A percentile compares a stretch with the other conserved stretches of the same genome.
These are phyloP conservation scores for Apis dorsata DNA, from an alignment of 1,140 invertebrate genomes.

Conservation along the genomic window DNA sequence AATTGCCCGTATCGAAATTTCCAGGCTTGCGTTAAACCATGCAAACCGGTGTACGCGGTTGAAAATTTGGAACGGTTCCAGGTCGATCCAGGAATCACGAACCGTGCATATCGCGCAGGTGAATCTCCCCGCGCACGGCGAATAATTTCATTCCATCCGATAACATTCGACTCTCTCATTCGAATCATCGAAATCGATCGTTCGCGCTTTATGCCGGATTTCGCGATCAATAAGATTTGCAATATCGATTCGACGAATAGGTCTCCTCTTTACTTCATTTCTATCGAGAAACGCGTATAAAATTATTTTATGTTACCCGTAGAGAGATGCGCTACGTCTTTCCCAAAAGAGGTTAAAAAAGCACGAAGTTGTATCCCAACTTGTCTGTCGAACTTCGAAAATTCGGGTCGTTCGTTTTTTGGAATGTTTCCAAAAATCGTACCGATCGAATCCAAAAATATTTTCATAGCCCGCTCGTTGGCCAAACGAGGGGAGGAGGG, in stretches of 20 bases:
- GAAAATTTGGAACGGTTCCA: constrained; percentile 46
- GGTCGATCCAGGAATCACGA: constrained; percentile 37
- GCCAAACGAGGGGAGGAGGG: constrained; percentile 5
- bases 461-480: constrained; percentile 18
- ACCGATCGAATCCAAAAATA: constrained; percentile 59
- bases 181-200: no score
- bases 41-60: neutral
- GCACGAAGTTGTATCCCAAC: neutral
- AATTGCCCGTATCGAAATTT: neutral
- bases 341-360: neutral
- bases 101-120: neutral
- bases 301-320: no score
- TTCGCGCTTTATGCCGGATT: no score
- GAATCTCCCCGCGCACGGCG: no score
- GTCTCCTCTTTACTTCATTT: no score
- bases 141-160: no score
- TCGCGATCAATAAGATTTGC: no score
- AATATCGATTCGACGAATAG: no score
- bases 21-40: neutral
- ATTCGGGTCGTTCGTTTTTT: constrained; percentile 46
- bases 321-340: no score
- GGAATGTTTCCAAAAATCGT: constrained; percentile 57
- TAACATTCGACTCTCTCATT: no score
- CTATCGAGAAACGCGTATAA: no score
- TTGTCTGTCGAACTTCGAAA: no score